A percentile compares a stretch with the other conserved stretches of the same genome.
These are phyloP conservation scores for Podarcis siculus DNA, from an alignment of 2,797 vertebrate genomes.

Conservation along the genomic window DNA sequence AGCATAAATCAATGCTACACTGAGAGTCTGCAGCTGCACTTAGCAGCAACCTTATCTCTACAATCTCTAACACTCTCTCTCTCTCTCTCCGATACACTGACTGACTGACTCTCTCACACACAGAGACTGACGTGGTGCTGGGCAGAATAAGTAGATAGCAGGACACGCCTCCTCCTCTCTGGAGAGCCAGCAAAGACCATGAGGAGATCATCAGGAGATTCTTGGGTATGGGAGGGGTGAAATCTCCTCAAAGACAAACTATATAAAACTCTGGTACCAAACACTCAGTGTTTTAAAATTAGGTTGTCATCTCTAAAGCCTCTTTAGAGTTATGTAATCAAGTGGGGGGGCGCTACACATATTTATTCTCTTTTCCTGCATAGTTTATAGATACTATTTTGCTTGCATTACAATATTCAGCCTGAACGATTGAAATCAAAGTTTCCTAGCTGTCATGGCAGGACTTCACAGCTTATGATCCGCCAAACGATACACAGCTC, in stretches of 20 bases:
- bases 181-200: no score
- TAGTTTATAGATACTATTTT: not conserved
- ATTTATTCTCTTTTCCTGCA: not conserved
- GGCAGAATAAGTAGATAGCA: no score
- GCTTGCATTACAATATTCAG: not conserved
- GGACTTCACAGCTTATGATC: not conserved
- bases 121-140: no score
- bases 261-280: constrained; percentile 20
- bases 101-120: no score
- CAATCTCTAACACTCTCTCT: no score
- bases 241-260: constrained; percentile 12
- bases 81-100: no score
- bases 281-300: not conserved
- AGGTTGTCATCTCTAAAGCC: not conserved
- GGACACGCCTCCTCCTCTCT: no score
- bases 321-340: not conserved
- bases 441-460: not conserved
- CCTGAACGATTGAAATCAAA: not conserved
- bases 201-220: no score
- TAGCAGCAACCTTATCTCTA: no score
- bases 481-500: not conserved
- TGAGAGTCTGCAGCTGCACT: no score
- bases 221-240: no score
- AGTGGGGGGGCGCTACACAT: accelerated
- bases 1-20: no score